These are phyloP conservation scores for Trididemnum nubilum DNA, from an alignment of 23 tunicate genomes.

Conservation along the genomic window DNA sequence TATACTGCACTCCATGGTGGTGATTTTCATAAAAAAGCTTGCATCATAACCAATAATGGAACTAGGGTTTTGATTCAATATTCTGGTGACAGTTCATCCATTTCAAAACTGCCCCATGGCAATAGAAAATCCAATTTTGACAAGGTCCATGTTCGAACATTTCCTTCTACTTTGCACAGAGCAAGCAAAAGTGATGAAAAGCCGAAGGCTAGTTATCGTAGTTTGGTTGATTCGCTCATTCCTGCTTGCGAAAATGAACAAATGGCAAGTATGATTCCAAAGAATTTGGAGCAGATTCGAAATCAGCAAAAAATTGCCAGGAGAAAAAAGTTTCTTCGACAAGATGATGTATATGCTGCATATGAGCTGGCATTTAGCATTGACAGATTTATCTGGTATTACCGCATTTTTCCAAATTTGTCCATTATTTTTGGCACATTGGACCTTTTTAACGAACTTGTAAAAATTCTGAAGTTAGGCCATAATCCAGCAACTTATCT, in stretches of 20 bases:
- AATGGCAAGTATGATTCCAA: neutral
- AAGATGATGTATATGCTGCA: slow-evolving; percentile 23
- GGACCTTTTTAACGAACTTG: neutral
- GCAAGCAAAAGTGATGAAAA: neutral
- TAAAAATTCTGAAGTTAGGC: no score
- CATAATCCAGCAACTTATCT: neutral
- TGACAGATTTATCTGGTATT: neutral
- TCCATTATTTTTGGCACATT: neutral
- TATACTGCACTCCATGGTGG: neutral
- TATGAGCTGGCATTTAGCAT: neutral
- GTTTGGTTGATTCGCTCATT: neutral
- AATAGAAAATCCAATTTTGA: neutral
- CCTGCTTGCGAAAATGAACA: neutral
- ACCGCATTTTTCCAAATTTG: neutral
- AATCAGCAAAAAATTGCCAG: neutral
- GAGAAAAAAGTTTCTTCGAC: neutral
- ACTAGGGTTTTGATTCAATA: neutral
- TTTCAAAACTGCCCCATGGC: neutral
- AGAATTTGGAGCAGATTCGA: neutral
- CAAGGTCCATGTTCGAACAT: neutral
- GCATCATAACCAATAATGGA: neutral
- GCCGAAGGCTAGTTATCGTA: neutral
- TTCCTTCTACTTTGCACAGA: slow-evolving; percentile 14
- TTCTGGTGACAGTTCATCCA: neutral
- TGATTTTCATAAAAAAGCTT: neutral